phyloP scores from a whole-genome alignment of 2,113 vertebrate species.

The Corythoichthys intestinalis region DNA sequence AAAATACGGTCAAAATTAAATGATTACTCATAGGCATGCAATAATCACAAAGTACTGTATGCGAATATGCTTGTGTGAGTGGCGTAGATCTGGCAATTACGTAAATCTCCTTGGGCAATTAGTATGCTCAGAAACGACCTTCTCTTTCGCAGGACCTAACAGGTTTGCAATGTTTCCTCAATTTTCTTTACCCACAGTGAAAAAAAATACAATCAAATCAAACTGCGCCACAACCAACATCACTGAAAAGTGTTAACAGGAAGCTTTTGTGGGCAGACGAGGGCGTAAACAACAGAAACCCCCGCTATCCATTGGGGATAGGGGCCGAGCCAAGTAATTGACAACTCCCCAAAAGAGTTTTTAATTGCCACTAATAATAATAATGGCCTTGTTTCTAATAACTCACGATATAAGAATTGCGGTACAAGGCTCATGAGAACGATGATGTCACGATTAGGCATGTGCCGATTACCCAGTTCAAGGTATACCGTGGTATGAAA shows the following conservation, averaged over 20 bases:
- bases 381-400: too few species aligned
- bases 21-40: not conserved
- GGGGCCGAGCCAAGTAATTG: not conserved
- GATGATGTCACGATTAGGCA: too few species aligned
- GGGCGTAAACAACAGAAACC: not conserved
- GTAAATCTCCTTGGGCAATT: not conserved
- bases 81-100: not conserved
- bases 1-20: not conserved
- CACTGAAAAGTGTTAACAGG: not conserved
- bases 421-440: too few species aligned
- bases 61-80: not conserved
- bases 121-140: not conserved
- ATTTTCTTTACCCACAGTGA: not conserved
- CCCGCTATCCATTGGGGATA: not conserved
- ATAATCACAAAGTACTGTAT: not conserved
- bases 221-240: not conserved
- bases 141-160: not conserved
- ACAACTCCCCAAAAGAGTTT: too few species aligned
- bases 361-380: too few species aligned
- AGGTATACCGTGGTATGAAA: too few species aligned
- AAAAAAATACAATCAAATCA: not conserved
- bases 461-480: too few species aligned
- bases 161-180: not conserved
- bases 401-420: too few species aligned
- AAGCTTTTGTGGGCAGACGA: not conserved